Evolutionary conservation across 2,888 invertebrate genomes (phyloP).

Genomic region (Rhyacophila evoluta): DNA sequence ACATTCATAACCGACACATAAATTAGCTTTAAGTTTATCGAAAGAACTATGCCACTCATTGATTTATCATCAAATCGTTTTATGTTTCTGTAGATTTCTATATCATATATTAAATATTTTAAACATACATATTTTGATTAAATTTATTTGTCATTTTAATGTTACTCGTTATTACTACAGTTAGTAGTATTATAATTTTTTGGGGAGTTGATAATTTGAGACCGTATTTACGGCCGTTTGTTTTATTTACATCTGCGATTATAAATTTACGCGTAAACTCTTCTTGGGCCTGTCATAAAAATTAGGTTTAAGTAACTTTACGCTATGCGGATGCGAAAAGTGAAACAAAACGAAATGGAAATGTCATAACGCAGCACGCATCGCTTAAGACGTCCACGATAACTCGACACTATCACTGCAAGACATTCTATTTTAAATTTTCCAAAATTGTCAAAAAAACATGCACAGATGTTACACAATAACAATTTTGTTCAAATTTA

Average conservation of each 20-base stretch:
- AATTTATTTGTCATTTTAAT: no score
- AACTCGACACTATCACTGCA: not conserved
- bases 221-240: not conserved
- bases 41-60: no score
- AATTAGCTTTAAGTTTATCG: no score
- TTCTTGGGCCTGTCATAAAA: slow-evolving; percentile 23
- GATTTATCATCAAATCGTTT: no score
- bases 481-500: no score
- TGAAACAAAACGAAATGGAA: slow-evolving; percentile 19
- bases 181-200: no score
- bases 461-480: slow-evolving; percentile 24
- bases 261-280: slow-evolving; percentile 19
- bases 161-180: no score
- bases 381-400: not conserved
- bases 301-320: slow-evolving; percentile 26
- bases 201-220: not conserved
- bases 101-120: no score
- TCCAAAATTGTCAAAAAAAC: no score
- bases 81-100: no score
- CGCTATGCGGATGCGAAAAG: slow-evolving; percentile 20
- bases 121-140: no score
- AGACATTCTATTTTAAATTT: not conserved
- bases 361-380: not conserved
- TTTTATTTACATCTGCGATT: slow-evolving; percentile 25
- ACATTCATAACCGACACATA: no score